phyloP scores from a whole-genome alignment of 2,113 vertebrate genomes.

The Sebastes fasciatus region DNA sequence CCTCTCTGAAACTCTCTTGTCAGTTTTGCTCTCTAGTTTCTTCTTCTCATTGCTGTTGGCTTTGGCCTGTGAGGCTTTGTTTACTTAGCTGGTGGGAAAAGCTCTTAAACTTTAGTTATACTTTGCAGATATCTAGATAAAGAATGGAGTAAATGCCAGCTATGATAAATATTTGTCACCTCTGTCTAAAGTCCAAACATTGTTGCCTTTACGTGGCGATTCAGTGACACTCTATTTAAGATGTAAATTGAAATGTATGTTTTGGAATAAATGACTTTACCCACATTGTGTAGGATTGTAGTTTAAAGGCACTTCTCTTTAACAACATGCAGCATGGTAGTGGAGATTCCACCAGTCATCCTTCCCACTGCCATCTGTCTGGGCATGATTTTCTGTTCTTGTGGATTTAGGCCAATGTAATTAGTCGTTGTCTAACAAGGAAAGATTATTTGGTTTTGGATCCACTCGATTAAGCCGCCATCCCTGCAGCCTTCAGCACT shows the following conservation, averaged over 20 bases:
- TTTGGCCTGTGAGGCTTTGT: neutral
- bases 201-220: too few species aligned
- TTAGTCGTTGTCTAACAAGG: constrained; percentile 17
- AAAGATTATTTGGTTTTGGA: constrained; percentile 31
- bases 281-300: neutral
- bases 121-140: neutral
- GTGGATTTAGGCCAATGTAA: constrained; percentile 31
- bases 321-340: neutral
- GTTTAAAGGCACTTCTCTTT: neutral
- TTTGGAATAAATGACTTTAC: neutral
- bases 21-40: neutral
- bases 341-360: constrained; percentile 29
- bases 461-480: constrained; percentile 13
- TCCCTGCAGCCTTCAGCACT: neutral
- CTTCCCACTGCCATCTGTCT: constrained; percentile 58
- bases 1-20: neutral
- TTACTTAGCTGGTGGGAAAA: constrained; percentile 6
- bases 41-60: neutral
- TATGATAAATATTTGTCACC: neutral
- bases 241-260: too few species aligned
- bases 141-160: neutral
- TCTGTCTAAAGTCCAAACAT: neutral
- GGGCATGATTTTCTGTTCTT: constrained; percentile 19
- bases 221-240: neutral
- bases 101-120: constrained; percentile 5